A percentile compares a stretch with the other conserved stretches of the same genome.
Evolutionary conservation across 2,888 invertebrate species (phyloP).

Genomic region (Drosophila kokeensis): DNA sequence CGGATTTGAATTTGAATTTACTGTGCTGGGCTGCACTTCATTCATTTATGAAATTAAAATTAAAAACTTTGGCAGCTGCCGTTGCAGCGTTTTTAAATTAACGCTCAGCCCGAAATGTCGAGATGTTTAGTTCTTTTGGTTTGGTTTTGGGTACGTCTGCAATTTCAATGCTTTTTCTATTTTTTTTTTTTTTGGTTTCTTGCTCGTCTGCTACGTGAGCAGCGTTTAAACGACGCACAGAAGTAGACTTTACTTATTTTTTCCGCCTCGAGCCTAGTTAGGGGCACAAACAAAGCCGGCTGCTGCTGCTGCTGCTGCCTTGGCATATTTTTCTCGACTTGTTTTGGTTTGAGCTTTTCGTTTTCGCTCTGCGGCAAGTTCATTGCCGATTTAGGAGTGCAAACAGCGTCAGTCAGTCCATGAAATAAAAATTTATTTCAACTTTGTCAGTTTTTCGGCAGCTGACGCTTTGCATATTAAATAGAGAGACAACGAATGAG

Average conservation of each 20-base stretch:
- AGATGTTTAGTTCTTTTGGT: slow-evolving; percentile 13
- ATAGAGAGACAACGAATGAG: slow-evolving; percentile 36
- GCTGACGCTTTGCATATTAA: slow-evolving; percentile 80
- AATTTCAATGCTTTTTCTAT: slow-evolving; percentile 24
- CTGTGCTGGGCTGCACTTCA: slow-evolving; percentile 49
- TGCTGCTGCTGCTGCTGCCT: slow-evolving; percentile 37
- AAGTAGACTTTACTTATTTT: slow-evolving; percentile 47
- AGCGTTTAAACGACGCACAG: slow-evolving; percentile 47
- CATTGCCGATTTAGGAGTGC: slow-evolving; percentile 75
- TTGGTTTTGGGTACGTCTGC: slow-evolving; percentile 44
- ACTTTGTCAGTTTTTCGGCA: slow-evolving; percentile 74
- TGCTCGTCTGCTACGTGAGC: slow-evolving; percentile 71
- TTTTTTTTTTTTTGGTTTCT: slow-evolving; percentile 17
- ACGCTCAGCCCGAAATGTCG: slow-evolving; percentile 9
- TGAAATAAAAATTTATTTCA: slow-evolving; percentile 80
- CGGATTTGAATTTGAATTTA: slow-evolving; percentile 4
- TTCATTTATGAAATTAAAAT: slow-evolving; percentile 76
- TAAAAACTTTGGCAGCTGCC: slow-evolving; percentile 51
- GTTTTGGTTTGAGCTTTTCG: slow-evolving; percentile 21
- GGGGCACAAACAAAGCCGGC: slow-evolving; percentile 47
- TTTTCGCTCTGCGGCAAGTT: slow-evolving; percentile 71
- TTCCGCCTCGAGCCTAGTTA: slow-evolving; percentile 57
- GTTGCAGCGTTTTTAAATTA: slow-evolving; percentile 35
- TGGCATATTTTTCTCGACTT: slow-evolving; percentile 56
- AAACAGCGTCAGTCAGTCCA: slow-evolving; percentile 70